Evolutionary conservation across 2,797 vertebrate species (phyloP).

Genomic region (Buphagus erythrorhynchus): DNA sequence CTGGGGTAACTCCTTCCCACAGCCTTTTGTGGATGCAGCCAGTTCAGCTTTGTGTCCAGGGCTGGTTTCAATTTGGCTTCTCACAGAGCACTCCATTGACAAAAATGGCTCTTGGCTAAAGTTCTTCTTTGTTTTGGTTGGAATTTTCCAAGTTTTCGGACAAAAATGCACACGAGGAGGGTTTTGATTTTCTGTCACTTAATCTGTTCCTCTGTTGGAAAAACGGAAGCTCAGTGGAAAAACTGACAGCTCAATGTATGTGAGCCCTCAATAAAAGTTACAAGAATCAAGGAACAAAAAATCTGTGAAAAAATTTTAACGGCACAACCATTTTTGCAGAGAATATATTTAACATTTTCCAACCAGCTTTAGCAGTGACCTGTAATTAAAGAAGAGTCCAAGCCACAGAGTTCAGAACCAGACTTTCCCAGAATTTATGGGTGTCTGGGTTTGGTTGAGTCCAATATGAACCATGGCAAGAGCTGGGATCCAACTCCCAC

Average conservation of each 20-base stretch:
- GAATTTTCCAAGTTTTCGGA: slow-evolving; percentile 15
- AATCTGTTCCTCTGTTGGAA: neutral
- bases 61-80: slow-evolving; percentile 42
- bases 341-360: slow-evolving; percentile 62
- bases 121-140: slow-evolving; percentile 6
- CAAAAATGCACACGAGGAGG: neutral
- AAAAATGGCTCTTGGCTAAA: slow-evolving; percentile 49
- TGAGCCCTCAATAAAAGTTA: neutral
- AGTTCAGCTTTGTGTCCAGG: neutral
- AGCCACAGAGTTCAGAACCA: slow-evolving; percentile 65
- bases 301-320: neutral
- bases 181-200: slow-evolving; percentile 45
- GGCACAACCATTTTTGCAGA: neutral
- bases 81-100: neutral
- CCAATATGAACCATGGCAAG: neutral
- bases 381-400: slow-evolving; percentile 60
- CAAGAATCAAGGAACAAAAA: neutral
- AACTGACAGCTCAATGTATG: neutral
- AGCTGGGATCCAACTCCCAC: neutral
- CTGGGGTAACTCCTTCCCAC: neutral
- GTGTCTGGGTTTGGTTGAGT: slow-evolving; percentile 55
- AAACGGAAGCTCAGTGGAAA: neutral
- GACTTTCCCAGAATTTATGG: slow-evolving; percentile 58
- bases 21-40: neutral
- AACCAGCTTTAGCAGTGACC: slow-evolving; percentile 5